phyloP scores from a whole-genome alignment of 2,113 vertebrate species.

The Notothenia coriiceps region DNA sequence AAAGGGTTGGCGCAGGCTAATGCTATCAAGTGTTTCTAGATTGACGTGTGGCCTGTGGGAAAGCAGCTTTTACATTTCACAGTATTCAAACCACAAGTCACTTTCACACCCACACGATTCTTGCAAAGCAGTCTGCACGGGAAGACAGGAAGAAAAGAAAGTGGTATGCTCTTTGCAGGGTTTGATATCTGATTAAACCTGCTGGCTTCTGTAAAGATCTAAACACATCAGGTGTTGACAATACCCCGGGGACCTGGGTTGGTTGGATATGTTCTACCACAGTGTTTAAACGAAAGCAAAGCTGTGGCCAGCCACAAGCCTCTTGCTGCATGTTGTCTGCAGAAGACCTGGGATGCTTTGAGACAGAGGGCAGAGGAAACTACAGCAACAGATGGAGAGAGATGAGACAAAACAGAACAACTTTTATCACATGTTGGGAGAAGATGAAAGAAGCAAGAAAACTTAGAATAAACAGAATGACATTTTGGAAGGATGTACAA shows the following conservation, averaged over 20 bases:
- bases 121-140: slow-evolving; percentile 10
- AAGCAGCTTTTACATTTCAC: slow-evolving; percentile 1
- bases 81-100: background rate
- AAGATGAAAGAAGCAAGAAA: slow-evolving; percentile 25
- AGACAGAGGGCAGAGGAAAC: background rate
- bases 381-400: slow-evolving; percentile 35
- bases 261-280: background rate
- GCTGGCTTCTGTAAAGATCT: background rate
- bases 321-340: background rate
- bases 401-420: background rate
- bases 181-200: background rate
- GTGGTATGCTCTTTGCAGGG: slow-evolving; percentile 2
- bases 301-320: background rate
- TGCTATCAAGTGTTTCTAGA: slow-evolving; percentile 1
- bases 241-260: background rate
- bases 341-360: background rate
- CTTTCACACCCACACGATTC: slow-evolving; percentile 18
- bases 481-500: background rate
- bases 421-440: slow-evolving; percentile 26
- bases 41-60: slow-evolving; percentile 7
- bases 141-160: slow-evolving; percentile 1
- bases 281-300: background rate
- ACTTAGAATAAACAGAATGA: slow-evolving; percentile 7
- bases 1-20: slow-evolving; percentile 8
- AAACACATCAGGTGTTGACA: background rate